Percentiles rank a stretch among this genome's conserved stretches.
Evolutionary conservation across 2,888 invertebrate species (phyloP).

Genomic region (Sarcophaga subvicina): DNA sequence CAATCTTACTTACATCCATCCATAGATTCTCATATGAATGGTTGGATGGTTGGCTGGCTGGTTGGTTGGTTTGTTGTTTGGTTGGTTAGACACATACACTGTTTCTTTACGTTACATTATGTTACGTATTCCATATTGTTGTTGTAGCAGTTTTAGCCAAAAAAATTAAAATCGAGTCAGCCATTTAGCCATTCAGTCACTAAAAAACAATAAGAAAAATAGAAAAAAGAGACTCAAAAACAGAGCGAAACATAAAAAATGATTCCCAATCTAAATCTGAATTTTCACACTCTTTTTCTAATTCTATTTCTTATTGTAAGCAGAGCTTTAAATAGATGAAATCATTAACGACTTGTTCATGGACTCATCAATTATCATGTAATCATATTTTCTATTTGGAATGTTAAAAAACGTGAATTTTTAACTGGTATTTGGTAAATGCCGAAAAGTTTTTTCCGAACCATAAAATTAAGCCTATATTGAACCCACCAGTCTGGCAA

Average conservation of each 20-base stretch:
- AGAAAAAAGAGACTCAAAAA: conserved; percentile 1
- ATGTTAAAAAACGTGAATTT: too few relatives aligned
- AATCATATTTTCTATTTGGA: too few relatives aligned
- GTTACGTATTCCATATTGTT: not conserved
- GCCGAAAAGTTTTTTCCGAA: too few relatives aligned
- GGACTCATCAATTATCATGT: too few relatives aligned
- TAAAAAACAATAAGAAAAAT: conserved; percentile 25
- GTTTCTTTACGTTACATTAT: not conserved
- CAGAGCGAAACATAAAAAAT: conserved; percentile 1
- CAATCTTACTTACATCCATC: not conserved
- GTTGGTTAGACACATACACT: not conserved
- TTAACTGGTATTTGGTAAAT: too few relatives aligned
- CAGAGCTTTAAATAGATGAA: not conserved
- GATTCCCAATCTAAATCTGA: not conserved
- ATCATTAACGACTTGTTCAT: not conserved
- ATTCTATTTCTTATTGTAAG: not conserved
- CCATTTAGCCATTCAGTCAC: conserved; percentile 48
- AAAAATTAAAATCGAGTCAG: conserved; percentile 75
- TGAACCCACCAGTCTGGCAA: too few relatives aligned
- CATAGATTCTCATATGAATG: not conserved
- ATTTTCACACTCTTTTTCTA: conserved; percentile 7
- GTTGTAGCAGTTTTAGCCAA: conserved; percentile 28
- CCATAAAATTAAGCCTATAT: too few relatives aligned
- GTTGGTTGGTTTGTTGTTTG: too few relatives aligned
- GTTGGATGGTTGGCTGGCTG: too few relatives aligned